A percentile compares a stretch with the other conserved stretches of the same genome.
phyloP scores from a whole-genome alignment of 2,113 vertebrate species.

The Sylvilagus bachmani region DNA sequence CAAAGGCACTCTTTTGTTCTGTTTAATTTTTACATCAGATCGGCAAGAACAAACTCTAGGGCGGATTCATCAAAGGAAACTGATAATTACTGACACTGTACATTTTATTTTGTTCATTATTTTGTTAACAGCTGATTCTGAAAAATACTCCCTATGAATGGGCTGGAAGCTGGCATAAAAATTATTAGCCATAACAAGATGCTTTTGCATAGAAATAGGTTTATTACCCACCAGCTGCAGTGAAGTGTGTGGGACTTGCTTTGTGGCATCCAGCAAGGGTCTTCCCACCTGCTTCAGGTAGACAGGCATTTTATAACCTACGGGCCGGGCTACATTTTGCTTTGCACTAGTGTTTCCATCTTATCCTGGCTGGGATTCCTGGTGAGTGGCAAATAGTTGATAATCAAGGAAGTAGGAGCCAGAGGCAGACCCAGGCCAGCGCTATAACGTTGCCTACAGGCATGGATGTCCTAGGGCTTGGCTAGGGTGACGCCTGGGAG shows the following conservation, averaged over 20 bases:
- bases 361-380: conserved; percentile 28
- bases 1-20: conserved; percentile 60
- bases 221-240: conserved; percentile 64
- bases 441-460: background rate
- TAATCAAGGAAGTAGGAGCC: background rate
- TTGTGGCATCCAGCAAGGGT: conserved; percentile 26
- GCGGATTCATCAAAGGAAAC: conserved; percentile 78
- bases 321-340: background rate
- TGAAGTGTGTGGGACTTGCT: conserved; percentile 5
- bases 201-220: conserved; percentile 67
- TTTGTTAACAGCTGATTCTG: conserved; percentile 76
- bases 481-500: background rate
- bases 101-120: conserved; percentile 75
- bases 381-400: background rate
- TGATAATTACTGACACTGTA: conserved; percentile 69
- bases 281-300: conserved; percentile 49
- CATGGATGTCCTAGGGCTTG: background rate
- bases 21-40: conserved; percentile 75
- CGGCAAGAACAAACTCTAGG: conserved; percentile 29
- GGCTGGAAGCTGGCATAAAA: conserved; percentile 68
- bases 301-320: background rate
- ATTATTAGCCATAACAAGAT: conserved; percentile 69
- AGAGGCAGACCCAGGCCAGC: background rate
- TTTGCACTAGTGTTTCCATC: background rate
- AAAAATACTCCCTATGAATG: conserved; percentile 68